Percentiles rank a stretch among this genome's conserved stretches.
Evolutionary conservation across 2,797 vertebrate species (phyloP).

Genomic region (Kryptolebias ocellatus): DNA sequence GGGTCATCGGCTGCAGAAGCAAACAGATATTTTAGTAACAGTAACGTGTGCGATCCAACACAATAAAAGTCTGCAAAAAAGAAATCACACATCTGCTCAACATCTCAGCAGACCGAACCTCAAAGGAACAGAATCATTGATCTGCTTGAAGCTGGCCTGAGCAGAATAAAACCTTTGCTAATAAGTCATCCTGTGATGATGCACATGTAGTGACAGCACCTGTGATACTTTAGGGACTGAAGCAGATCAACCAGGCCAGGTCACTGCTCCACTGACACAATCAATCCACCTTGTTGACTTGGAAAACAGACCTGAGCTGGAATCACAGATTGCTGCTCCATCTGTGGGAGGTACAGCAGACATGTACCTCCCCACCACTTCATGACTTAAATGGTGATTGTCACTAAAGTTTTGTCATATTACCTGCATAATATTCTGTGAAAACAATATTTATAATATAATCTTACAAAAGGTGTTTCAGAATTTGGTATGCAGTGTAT

Average conservation of each 20-base stretch:
- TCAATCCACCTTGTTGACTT: not conserved
- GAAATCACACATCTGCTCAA: constrained; percentile 5
- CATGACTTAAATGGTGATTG: too few species aligned
- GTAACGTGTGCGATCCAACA: too few species aligned
- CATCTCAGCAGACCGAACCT: constrained; percentile 7
- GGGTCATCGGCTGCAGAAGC: not conserved
- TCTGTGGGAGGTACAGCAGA: not conserved
- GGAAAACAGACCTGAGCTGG: not conserved
- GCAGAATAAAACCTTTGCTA: not conserved
- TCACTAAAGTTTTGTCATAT: too few species aligned
- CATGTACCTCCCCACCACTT: too few species aligned
- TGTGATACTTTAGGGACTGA: not conserved
- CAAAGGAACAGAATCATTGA: not conserved
- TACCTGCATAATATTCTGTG: too few species aligned
- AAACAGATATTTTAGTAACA: too few species aligned
- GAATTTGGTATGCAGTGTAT: too few species aligned
- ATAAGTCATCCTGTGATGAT: not conserved
- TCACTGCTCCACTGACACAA: not conserved
- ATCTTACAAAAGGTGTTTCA: too few species aligned
- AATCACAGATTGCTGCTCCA: not conserved
- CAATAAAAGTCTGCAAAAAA: not conserved
- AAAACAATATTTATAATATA: too few species aligned
- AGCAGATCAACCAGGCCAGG: not conserved
- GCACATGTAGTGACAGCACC: not conserved
- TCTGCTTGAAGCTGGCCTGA: constrained; percentile 5